Evolutionary conservation across 1,140 invertebrate genomes (phyloP), one percentile per base, ranked within the genome.

Genomic region (Diorhabda elongata): DNA sequence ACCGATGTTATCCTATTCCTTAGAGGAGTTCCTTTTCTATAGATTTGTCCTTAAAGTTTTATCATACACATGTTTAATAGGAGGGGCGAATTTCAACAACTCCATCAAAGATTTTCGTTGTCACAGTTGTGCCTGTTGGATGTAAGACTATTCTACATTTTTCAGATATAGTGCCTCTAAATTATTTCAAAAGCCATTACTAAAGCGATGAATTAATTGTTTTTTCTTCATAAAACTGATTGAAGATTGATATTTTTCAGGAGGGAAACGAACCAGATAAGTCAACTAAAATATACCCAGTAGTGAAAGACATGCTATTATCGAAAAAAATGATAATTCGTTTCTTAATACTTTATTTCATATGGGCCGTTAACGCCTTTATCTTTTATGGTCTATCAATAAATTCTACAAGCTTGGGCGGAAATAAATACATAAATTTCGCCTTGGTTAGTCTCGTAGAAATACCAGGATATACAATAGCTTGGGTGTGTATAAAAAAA

Each of bases 311-410:
- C 60, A 81, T 86, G 41, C 76, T 85, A 9, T 81, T 81, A 58
- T 82, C 87, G 0, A 83, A 71, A 66, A 77, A 75, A 9, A 73
- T 87, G 9, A 9, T 86, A 2, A 61, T 78, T 7, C 78, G 85
- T 61, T 82, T 85, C 70, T 57, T 75, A 2, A 78, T 84, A 4
- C 77, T 87, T 58, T 82, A 85, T 43, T 81, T 67, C 82, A 82
- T 72, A 66, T 90, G 89, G 89, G 85, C 86, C 11, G 86, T 89
- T 3, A 89, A 89, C 79, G 85, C 87, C 4, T 87, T 91, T 66
- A 86, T 91, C 2, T 92, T 87, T 73, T 92, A 91, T 75, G 91
- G 90, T 3, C 77, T 92, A 7, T 89, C 89, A 0, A 80, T 92
- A 26, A 91, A 91, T 74, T 85, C 88, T 0, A 88, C 85, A 3